Evolutionary conservation across 1,140 invertebrate genomes (phyloP).

Genomic region (Drosophila ambigua): DNA sequence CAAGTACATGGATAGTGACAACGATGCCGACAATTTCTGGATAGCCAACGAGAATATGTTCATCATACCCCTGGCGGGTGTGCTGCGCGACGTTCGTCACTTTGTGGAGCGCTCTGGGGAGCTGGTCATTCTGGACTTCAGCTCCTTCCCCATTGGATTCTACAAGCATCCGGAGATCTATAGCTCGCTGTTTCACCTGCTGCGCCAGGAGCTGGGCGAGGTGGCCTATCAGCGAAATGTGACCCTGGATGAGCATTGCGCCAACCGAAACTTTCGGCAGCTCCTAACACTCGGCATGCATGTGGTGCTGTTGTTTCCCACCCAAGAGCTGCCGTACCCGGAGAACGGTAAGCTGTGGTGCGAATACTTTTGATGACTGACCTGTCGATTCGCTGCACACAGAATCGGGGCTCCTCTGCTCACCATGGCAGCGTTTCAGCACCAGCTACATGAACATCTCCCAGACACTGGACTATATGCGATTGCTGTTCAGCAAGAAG

Average conservation of each 20-base stretch:
- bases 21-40: conserved; percentile 84
- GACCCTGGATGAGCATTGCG: conserved; percentile 49
- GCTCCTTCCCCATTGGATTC: conserved; percentile 79
- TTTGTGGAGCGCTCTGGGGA: conserved; percentile 86
- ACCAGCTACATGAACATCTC: conserved; percentile 70
- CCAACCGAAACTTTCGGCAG: conserved; percentile 58
- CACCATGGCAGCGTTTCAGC: conserved; percentile 75
- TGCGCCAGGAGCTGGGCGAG: conserved; percentile 66
- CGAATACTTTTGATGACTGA: not conserved
- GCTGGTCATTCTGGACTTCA: conserved; percentile 86
- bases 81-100: conserved; percentile 85
- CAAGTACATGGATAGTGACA: conserved; percentile 38
- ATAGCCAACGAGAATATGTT: conserved; percentile 86
- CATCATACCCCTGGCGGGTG: conserved; percentile 84
- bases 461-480: conserved; percentile 73
- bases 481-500: conserved; percentile 71
- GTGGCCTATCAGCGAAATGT: conserved; percentile 57
- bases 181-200: conserved; percentile 52
- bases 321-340: conserved; percentile 68
- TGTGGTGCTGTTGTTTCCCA: conserved; percentile 68
- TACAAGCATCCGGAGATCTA: conserved; percentile 78
- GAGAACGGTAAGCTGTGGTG: conserved; percentile 54
- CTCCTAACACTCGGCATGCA: conserved; percentile 33
- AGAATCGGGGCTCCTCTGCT: conserved; percentile 72
- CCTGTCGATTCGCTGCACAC: not conserved